Evolutionary conservation across 2,113 vertebrate species (phyloP).

Genomic region (Glareola pratincola): DNA sequence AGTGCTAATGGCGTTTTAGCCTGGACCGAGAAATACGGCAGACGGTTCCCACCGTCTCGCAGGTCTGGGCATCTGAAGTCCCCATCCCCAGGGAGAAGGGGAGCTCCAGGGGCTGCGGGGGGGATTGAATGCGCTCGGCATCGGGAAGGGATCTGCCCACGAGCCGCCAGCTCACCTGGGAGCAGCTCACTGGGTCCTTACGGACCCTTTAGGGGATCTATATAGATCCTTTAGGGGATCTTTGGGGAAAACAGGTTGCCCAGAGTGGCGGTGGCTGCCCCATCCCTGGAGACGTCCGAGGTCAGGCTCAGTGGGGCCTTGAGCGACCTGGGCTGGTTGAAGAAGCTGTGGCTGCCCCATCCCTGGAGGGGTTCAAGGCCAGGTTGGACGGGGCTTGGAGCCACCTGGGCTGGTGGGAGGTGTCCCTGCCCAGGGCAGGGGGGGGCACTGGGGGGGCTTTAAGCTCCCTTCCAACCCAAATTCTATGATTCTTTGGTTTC

Average conservation of each 20-base stretch:
- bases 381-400: background rate
- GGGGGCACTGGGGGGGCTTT: background rate
- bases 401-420: background rate
- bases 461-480: background rate
- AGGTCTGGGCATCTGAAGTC: background rate
- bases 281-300: background rate
- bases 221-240: background rate
- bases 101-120: rapidly evolving
- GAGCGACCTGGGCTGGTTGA: background rate
- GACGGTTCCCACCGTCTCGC: rapidly evolving
- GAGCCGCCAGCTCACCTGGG: rapidly evolving
- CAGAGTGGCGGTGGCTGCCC: background rate
- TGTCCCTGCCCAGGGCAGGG: background rate
- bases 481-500: background rate
- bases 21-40: rapidly evolving
- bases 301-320: no score
- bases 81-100: rapidly evolving
- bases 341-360: background rate
- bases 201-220: rapidly evolving
- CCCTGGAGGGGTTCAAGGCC: background rate
- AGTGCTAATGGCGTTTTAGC: rapidly evolving
- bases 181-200: rapidly evolving
- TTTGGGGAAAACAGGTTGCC: background rate
- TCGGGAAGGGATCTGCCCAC: rapidly evolving
- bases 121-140: rapidly evolving